Conservation (phyloP, 2,888 invertebrate genomes). For the Petrolisthes cinctipes region DNA sequence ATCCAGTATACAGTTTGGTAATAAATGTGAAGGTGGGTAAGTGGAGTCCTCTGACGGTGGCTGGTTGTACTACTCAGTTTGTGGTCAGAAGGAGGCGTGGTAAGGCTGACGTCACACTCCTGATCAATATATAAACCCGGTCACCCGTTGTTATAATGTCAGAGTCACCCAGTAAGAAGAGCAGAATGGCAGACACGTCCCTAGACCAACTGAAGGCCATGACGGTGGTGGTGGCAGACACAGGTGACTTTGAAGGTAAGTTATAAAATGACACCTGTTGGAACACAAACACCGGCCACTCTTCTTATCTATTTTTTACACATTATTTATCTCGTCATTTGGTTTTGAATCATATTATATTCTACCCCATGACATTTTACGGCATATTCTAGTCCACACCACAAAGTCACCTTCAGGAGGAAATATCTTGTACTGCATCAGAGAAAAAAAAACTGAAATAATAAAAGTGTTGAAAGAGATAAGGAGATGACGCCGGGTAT, state of each 20-base stretch:
- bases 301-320: neutral
- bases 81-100: slow-evolving; percentile 45
- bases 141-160: slow-evolving; percentile 46
- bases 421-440: neutral
- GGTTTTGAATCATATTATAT: too few relatives aligned
- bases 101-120: slow-evolving; percentile 44
- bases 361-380: too few relatives aligned
- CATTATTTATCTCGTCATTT: neutral
- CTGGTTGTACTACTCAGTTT: slow-evolving; percentile 21
- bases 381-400: too few relatives aligned
- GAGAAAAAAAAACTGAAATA: neutral
- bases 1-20: too few relatives aligned
- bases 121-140: slow-evolving; percentile 50
- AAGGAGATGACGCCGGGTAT: neutral
- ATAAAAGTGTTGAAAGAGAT: neutral
- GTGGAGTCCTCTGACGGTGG: slow-evolving; percentile 30
- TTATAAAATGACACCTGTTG: slow-evolving; percentile 17
- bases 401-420: too few relatives aligned
- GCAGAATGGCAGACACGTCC: slow-evolving; percentile 58
- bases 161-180: slow-evolving; percentile 59
- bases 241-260: slow-evolving; percentile 97
- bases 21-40: neutral
- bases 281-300: neutral
- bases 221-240: slow-evolving; percentile 96
- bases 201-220: slow-evolving; percentile 90